Evolutionary conservation across 2,797 vertebrate genomes (phyloP).

Genomic region (Labeo calbasu): DNA sequence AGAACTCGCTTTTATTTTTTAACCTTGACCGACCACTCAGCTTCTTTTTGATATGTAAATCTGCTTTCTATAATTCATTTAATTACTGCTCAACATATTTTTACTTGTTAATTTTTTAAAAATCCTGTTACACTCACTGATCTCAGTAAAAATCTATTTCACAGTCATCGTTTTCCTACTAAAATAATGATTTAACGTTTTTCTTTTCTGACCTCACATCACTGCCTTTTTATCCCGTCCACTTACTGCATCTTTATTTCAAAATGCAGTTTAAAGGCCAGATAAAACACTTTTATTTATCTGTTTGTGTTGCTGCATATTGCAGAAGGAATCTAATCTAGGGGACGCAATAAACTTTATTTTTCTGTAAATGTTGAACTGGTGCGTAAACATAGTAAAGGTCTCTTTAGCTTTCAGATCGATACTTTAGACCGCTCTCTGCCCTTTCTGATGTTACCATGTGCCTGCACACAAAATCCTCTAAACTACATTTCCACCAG

Average conservation of each 20-base stretch:
- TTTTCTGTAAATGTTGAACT: constrained; percentile 26
- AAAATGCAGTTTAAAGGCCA: not conserved
- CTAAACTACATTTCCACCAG: constrained; percentile 15
- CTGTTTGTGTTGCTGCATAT: constrained; percentile 7
- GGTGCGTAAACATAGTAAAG: constrained; percentile 3
- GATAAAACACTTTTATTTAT: not conserved
- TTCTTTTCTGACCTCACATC: not conserved
- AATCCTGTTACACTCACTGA: not conserved
- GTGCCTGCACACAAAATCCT: constrained; percentile 24
- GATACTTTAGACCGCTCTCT: not conserved
- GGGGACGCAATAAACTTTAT: not conserved
- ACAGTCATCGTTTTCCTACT: not conserved
- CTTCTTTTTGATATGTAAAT: not conserved
- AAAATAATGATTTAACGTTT: not conserved
- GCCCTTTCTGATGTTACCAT: constrained; percentile 19
- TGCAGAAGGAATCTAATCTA: constrained; percentile 8
- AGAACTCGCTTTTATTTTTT: not conserved
- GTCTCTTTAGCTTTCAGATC: constrained; percentile 18
- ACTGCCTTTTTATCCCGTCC: constrained; percentile 1
- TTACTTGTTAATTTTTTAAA: not conserved
- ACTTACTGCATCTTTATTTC: not conserved
- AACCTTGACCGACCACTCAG: not conserved
- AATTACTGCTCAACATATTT: not conserved
- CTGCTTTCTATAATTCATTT: not conserved
- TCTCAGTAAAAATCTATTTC: not conserved